Evolutionary conservation across 2,113 vertebrate genomes (phyloP), one percentile per base, ranked within the genome.

Genomic region (Bolborhynchus lineola): DNA sequence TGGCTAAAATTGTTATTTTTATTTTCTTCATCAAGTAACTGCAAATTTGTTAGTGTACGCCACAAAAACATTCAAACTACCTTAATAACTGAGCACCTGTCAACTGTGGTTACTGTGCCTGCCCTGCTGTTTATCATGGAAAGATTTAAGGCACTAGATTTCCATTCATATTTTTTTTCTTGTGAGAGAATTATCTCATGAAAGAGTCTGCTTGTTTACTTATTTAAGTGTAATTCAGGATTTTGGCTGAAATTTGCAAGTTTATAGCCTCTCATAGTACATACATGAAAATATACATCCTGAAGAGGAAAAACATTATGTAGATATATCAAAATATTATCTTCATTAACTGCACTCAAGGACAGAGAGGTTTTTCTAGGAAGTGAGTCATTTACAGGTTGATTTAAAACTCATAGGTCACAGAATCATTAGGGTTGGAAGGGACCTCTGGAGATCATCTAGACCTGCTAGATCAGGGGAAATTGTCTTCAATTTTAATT

Each of bases 381-480:
- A 41, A 79, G 5, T 3, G 3, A 39, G 50, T 71, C 1, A 68
- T 50, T 75, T 64, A 72, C 42, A 46, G 17, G 10, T 6, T 69
- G 47, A 29, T 64, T 70, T 72, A 68, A 82, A 90, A 76, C 17
- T 50, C 52, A 53, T 0, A 41, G 14, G 33, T 59, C 33, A 59
- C 21, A 35, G 33, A 59, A 59, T 59, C 21, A 35, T 35, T 59
- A 59, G 57, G 33, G 20, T 24, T 59, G 57, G 33, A 59, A 35
- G 9, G 57, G 57, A 59, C 33, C 57, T 59, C 21, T 35, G 33
- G 21, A 59, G 20, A n/a, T 35, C 57, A 59, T 23, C 21, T n/a
- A 35, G 6, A 46, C 3, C 10, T 55, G 10, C 5, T 29, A n/a
- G 13, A 33, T 6, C 0, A 2, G 10, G 35, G 5, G 15, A 37